phyloP scores from a whole-genome alignment of 2,113 vertebrate species.

The Lophotis ruficrista region DNA sequence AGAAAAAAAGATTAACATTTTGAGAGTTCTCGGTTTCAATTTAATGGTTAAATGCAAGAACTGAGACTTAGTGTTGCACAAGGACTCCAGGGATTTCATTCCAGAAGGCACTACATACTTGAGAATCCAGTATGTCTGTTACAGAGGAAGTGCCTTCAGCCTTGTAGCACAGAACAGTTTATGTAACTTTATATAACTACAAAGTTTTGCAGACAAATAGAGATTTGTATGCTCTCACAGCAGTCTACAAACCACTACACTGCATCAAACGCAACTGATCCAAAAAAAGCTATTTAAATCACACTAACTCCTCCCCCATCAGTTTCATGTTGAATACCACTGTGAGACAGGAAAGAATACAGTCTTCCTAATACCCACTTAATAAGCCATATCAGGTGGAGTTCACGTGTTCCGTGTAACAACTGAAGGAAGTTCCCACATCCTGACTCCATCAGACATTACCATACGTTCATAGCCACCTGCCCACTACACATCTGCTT shows the following conservation, averaged over 20 bases:
- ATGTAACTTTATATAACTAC: not conserved
- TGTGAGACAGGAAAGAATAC: not conserved
- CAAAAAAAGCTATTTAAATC: not conserved
- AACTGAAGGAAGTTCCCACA: not conserved
- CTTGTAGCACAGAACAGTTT: not conserved
- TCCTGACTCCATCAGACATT: not conserved
- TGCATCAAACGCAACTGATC: not conserved
- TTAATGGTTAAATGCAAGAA: slow-evolving; percentile 14
- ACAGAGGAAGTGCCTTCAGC: slow-evolving; percentile 16
- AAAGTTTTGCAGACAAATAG: not conserved
- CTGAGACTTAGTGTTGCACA: not conserved
- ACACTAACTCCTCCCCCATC: not conserved
- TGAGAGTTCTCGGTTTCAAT: not conserved
- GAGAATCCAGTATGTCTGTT: not conserved
- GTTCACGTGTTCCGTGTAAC: not conserved
- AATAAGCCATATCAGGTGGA: not conserved
- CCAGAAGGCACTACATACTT: slow-evolving; percentile 31
- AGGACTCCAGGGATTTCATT: slow-evolving; percentile 32
- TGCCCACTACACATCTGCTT: not conserved
- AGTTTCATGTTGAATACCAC: not conserved
- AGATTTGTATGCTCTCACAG: not conserved
- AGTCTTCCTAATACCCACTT: not conserved
- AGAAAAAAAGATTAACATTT: not conserved
- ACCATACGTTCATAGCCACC: not conserved
- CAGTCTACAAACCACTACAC: not conserved